phyloP scores from a whole-genome alignment of 2,888 invertebrate genomes.

The Eupithecia subfuscata region DNA sequence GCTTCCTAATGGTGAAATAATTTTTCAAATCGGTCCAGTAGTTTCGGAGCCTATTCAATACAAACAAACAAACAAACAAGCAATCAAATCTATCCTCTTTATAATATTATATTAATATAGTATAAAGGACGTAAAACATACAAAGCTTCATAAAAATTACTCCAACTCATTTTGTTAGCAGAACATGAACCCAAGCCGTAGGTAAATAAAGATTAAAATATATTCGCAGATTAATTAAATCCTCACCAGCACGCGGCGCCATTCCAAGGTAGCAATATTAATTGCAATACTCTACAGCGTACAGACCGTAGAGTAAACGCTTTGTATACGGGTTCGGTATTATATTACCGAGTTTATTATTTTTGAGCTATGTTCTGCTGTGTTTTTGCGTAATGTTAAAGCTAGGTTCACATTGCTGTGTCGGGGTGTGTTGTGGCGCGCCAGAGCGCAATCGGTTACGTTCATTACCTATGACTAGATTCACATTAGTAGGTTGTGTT shows the following conservation, averaged over 20 bases:
- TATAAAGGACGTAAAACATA: neutral
- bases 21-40: no score
- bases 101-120: no score
- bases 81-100: no score
- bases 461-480: no score
- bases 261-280: constrained; percentile 23
- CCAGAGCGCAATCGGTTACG: no score
- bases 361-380: neutral
- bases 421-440: no score
- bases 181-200: constrained; percentile 1
- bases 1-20: no score
- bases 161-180: neutral
- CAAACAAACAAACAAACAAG: no score
- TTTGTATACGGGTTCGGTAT: neutral
- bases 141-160: neutral
- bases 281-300: constrained; percentile 16
- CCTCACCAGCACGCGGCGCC: constrained; percentile 31
- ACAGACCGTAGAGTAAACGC: neutral
- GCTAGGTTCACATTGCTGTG: no score
- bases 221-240: constrained; percentile 34
- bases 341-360: neutral
- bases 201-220: constrained; percentile 37
- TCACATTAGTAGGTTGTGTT: no score
- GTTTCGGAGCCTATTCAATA: no score
- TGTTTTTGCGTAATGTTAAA: no score